A percentile compares a stretch with the other conserved stretches of the same genome.
phyloP scores from a whole-genome alignment of 2,797 vertebrate genomes.

The Champsocephalus esox region DNA sequence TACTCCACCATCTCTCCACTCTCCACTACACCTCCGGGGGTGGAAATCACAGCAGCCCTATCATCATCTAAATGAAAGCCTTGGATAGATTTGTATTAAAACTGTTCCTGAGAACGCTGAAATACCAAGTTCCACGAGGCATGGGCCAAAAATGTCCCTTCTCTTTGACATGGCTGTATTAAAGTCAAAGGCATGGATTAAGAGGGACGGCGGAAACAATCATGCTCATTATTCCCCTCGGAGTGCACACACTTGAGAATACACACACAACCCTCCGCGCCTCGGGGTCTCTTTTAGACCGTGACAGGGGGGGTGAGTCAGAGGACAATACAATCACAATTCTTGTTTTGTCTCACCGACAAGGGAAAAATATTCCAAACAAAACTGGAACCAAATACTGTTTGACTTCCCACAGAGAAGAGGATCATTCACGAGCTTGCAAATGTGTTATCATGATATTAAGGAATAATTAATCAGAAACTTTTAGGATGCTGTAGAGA shows the following conservation, averaged over 20 bases:
- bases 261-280: conserved; percentile 30
- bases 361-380: background rate
- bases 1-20: background rate
- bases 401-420: background rate
- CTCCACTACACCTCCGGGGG: background rate
- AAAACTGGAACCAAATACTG: background rate
- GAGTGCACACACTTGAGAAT: conserved; percentile 38
- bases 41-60: background rate
- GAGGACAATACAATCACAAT: conserved; percentile 39
- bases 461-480: background rate
- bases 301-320: conserved; percentile 48
- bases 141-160: conserved; percentile 37
- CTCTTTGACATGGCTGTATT: conserved; percentile 33
- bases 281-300: conserved; percentile 55
- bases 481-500: background rate
- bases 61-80: conserved; percentile 23
- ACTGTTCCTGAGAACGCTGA: conserved; percentile 14
- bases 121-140: conserved; percentile 11
- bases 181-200: conserved; percentile 54
- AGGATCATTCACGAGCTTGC: background rate
- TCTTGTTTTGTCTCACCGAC: background rate
- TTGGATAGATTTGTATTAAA: conserved; percentile 3
- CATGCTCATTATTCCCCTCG: conserved; percentile 72
- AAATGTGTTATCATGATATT: background rate
- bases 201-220: conserved; percentile 62